Evolutionary conservation across 2,888 invertebrate genomes (phyloP), one percentile per base, ranked within the genome.

Genomic region (Cylloceria caligata): DNA sequence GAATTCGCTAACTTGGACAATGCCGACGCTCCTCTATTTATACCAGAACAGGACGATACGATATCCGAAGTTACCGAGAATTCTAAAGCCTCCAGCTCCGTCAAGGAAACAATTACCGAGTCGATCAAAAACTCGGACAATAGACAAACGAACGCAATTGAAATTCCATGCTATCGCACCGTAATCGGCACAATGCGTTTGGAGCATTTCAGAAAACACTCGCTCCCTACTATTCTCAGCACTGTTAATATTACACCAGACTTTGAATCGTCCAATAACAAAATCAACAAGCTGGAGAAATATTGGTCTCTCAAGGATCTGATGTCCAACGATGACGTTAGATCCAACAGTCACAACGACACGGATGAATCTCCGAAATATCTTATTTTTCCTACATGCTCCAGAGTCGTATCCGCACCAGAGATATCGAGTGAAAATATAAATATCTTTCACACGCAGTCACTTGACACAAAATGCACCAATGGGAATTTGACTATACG

Each of bases 1-100:
- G 91, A 92, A 71, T 91, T 92, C 65, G 87, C 88, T 0, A 90
- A 92, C 80, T 84, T 93, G 55, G 92, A 92, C 75, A 90, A 91
- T 64, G 82, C 83, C 0, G 81, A 89, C 39, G 90, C 90, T 3
- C 90, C 90, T 0, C 77, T 89, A 0, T 90, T 89, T 27, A 88
- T 90, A 52, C 89, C 89, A 0, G 85, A 88, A 19, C 82, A 73
- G 34, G 68, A 75, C 27, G 72, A 83, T 39, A 52, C 76, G 45
- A 81, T 77, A 42, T 73, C 75, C 36, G 55, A 60, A 24, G 34
- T 30, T 27, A 60, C n/a, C 9, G 45, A 76, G 47, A 60, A 65
- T 49, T 52, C 47, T 2, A 62, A 65, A 72, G 60, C 52, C 19
- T 77, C 83, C 45, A 74, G 69, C 57, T 71, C 83, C 39, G 84